Conservation (phyloP, 2,113 vertebrate species). For the Pomatorhinus ruficollis region DNA sequence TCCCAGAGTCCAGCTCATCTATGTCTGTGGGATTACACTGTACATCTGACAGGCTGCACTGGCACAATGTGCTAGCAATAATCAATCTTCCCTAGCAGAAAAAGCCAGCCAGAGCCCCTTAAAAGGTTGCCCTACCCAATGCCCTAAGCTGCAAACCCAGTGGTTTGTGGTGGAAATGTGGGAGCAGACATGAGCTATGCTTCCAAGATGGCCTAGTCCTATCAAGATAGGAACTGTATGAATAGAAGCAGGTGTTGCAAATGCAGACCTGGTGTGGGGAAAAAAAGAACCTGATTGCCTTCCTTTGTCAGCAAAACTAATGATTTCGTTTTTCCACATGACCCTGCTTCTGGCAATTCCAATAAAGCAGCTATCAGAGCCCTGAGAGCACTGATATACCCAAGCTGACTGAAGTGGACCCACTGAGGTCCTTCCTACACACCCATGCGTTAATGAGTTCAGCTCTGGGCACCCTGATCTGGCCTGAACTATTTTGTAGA, state of each 20-base stretch:
- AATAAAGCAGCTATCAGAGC: background rate
- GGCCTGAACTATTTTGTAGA: background rate
- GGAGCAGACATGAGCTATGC: background rate
- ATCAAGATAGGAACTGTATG: background rate
- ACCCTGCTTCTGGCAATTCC: background rate
- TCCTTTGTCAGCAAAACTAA: background rate
- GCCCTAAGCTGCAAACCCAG: background rate
- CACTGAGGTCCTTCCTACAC: background rate
- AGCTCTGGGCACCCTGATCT: background rate
- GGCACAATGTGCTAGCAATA: background rate
- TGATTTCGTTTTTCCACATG: background rate
- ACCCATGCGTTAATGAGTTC: background rate
- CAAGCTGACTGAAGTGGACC: background rate
- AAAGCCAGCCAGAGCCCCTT: background rate
- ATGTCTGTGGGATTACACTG: fast-evolving
- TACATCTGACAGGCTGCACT: background rate
- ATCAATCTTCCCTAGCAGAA: background rate
- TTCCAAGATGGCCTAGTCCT: background rate
- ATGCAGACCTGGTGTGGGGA: fast-evolving
- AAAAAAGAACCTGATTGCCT: background rate
- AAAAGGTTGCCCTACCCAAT: fast-evolving
- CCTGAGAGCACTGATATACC: background rate
- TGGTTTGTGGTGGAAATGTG: background rate
- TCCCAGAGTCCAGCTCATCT: too few species aligned
- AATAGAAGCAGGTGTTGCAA: background rate